Evolutionary conservation across 2,113 vertebrate genomes (phyloP).

Genomic region (Caloenas nicobarica): DNA sequence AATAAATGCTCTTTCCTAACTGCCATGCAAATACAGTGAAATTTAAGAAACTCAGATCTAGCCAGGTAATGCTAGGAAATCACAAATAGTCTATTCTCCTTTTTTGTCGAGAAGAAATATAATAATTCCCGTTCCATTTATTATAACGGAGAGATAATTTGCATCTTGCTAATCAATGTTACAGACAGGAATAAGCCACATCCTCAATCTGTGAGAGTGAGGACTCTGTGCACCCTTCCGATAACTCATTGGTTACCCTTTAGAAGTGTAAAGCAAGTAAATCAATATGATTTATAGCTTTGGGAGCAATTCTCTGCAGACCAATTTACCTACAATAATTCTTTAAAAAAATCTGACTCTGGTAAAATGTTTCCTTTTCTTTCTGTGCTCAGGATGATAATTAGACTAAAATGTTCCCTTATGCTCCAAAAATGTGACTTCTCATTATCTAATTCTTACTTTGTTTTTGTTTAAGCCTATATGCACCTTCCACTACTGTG

Average conservation of each 20-base stretch:
- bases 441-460: neutral
- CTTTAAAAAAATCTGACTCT: constrained; percentile 31
- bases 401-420: constrained; percentile 59
- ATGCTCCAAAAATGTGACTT: constrained; percentile 47
- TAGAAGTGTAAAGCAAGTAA: constrained; percentile 1
- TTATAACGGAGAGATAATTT: neutral
- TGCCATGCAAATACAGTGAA: neutral
- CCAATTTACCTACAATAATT: constrained; percentile 50
- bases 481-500: neutral
- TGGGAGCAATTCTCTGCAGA: constrained; percentile 18
- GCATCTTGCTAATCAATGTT: neutral
- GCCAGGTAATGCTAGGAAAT: neutral
- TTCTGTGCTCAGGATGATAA: constrained; percentile 39
- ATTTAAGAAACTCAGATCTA: neutral
- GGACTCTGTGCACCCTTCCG: neutral
- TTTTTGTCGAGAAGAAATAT: neutral
- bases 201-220: neutral
- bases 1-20: neutral
- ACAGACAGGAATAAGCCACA: neutral
- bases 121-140: neutral
- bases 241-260: neutral
- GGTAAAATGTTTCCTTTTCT: constrained; percentile 57
- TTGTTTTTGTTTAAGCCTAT: neutral
- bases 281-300: constrained; percentile 46
- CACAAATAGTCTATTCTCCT: neutral